phyloP scores from a whole-genome alignment of 2,797 vertebrate genomes.

The Psittacula derbiana region DNA sequence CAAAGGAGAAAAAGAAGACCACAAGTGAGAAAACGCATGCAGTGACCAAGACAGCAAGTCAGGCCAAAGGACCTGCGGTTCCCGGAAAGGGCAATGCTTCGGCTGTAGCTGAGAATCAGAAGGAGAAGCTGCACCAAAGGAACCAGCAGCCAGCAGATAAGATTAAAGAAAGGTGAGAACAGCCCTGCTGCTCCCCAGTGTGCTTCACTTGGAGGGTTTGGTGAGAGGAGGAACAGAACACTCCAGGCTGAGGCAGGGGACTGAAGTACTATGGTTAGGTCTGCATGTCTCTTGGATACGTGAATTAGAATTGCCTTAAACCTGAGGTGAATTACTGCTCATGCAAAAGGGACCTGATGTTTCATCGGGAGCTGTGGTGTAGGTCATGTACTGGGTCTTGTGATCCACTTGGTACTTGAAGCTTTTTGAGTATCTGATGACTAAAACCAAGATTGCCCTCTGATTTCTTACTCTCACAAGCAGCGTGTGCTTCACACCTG shows the following conservation, averaged over 20 bases:
- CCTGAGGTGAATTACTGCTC: background rate
- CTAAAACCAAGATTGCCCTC: background rate
- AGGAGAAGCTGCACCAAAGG: background rate
- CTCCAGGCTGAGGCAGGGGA: background rate
- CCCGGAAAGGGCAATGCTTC: background rate
- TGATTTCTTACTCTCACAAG: background rate
- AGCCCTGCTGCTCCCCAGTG: background rate
- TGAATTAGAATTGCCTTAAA: background rate
- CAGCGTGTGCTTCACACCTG: background rate
- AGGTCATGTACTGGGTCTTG: background rate
- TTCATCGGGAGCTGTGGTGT: background rate
- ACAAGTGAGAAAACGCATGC: background rate
- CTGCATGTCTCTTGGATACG: rapidly evolving
- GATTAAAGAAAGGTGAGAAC: constrained; percentile 29
- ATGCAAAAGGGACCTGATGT: rapidly evolving
- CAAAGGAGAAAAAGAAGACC: background rate
- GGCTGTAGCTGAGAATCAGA: background rate
- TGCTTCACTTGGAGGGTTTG: background rate
- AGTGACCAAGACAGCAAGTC: background rate
- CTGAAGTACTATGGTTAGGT: background rate
- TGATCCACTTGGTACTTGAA: background rate
- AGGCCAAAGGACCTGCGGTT: background rate
- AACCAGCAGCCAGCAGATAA: background rate
- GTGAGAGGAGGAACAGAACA: background rate
- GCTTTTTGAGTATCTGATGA: background rate